phyloP scores from a whole-genome alignment of 2,113 vertebrate genomes.

The Onychorhynchus coronatus region DNA sequence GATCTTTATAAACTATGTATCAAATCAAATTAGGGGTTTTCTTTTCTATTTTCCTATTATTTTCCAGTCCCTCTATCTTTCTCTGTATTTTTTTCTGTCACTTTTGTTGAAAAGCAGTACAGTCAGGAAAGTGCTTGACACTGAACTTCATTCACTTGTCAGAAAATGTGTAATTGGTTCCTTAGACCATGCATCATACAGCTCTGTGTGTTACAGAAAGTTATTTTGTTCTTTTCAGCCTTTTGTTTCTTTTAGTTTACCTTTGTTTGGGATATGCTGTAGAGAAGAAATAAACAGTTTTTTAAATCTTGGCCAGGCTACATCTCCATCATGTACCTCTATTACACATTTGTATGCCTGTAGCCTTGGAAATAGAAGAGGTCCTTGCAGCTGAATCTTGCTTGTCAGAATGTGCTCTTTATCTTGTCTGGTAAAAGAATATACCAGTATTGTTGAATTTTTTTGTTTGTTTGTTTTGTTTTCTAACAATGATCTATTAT shows the following conservation, averaged over 20 bases:
- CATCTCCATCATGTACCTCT: not conserved
- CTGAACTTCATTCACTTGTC: not conserved
- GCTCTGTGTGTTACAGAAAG: not conserved
- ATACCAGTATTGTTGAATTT: not conserved
- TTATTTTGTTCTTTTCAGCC: not conserved
- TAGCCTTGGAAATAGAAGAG: slow-evolving; percentile 16
- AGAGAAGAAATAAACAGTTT: not conserved
- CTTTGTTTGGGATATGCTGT: not conserved
- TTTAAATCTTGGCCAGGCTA: not conserved
- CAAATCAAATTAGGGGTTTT: not conserved
- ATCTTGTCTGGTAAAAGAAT: not conserved
- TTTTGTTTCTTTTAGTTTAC: not conserved
- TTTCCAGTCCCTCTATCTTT: not conserved
- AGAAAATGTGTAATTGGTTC: not conserved
- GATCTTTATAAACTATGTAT: not conserved
- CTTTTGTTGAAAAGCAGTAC: not conserved
- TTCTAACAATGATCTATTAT: fast-evolving
- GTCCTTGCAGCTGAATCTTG: not conserved
- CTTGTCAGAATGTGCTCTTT: not conserved
- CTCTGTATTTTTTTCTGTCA: not conserved
- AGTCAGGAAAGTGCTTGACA: not conserved
- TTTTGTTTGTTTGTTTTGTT: not conserved
- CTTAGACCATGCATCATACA: not conserved
- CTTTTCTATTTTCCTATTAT: not conserved
- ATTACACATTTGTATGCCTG: not conserved